phyloP scores from a whole-genome alignment of 2,888 invertebrate genomes.

The Heliconius hortense region DNA sequence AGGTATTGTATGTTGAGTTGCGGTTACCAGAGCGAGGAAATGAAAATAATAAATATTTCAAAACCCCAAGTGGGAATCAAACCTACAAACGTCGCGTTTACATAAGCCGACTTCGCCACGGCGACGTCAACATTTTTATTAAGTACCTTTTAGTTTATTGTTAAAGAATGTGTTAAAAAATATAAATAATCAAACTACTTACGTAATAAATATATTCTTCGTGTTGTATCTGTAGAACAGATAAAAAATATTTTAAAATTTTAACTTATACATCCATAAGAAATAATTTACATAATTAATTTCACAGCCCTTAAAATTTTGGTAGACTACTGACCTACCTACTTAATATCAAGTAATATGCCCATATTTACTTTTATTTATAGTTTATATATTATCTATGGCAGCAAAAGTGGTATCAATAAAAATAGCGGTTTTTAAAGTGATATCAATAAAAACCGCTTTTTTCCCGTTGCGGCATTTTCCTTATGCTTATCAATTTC shows the following conservation, averaged over 20 bases:
- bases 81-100: too few species aligned
- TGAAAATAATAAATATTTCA: too few species aligned
- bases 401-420: not conserved
- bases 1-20: not conserved
- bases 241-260: not conserved
- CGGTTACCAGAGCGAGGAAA: not conserved
- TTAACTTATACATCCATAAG: not conserved
- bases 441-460: not conserved
- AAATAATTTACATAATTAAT: too few species aligned
- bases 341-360: not conserved
- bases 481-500: not conserved
- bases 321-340: too few species aligned
- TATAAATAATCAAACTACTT: not conserved
- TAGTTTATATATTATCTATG: constrained; percentile 15
- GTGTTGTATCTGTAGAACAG: not conserved
- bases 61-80: too few species aligned
- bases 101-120: too few species aligned
- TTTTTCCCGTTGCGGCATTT: not conserved
- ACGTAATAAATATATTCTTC: not conserved
- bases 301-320: too few species aligned
- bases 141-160: too few species aligned
- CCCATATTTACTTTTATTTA: not conserved
- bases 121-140: too few species aligned
- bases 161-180: not conserved
- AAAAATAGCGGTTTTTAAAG: too few species aligned